These are phyloP conservation scores for Slavum lentiscoides DNA, from an alignment of 2,888 invertebrate species.

Conservation along the genomic window DNA sequence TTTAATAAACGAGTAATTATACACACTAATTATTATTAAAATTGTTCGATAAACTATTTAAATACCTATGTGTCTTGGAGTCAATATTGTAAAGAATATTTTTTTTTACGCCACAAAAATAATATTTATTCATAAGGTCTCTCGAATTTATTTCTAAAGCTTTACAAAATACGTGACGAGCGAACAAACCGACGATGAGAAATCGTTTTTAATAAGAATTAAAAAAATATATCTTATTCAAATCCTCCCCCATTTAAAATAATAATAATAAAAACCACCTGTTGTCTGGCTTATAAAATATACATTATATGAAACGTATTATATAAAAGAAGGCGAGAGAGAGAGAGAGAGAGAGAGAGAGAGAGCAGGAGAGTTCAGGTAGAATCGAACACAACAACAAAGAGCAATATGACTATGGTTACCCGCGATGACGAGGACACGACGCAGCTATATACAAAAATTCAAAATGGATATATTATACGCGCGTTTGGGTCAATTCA, in stretches of 20 bases:
- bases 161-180: neutral
- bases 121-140: neutral
- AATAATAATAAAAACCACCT: slow-evolving; percentile 41
- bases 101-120: neutral
- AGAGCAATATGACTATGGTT: slow-evolving; percentile 15
- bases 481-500: slow-evolving; percentile 38
- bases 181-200: slow-evolving; percentile 24
- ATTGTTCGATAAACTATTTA: neutral
- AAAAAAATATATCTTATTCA: slow-evolving; percentile 30
- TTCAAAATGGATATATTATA: slow-evolving; percentile 37
- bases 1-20: too few species aligned
- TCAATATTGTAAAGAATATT: neutral
- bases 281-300: slow-evolving; percentile 1
- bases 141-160: neutral
- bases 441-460: slow-evolving; percentile 29
- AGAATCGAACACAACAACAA: slow-evolving; percentile 28
- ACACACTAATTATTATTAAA: neutral
- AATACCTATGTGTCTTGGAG: neutral
- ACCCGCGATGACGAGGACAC: slow-evolving; percentile 5
- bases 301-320: slow-evolving; percentile 37
- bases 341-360: too few species aligned
- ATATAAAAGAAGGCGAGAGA: slow-evolving; percentile 25
- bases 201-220: slow-evolving; percentile 36
- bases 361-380: neutral
- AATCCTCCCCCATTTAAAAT: slow-evolving; percentile 19